Base-by-base conservation (phyloP, 2,888 invertebrate species). In the Acanthococcus lagerstroemiae region DNA sequence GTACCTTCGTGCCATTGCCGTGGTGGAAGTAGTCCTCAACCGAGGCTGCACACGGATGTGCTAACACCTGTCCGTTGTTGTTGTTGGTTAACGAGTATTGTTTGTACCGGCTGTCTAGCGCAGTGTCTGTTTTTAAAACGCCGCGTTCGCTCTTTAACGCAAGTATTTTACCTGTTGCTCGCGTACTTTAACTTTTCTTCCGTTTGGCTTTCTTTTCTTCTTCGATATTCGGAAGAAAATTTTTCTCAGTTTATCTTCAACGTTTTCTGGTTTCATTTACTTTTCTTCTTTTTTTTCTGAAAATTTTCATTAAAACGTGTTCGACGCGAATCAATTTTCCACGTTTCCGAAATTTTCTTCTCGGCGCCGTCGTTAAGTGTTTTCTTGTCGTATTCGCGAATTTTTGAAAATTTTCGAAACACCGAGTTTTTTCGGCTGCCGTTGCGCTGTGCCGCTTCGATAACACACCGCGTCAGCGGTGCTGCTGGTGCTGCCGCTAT, bases 101-200 rank as follows among this genome's bases (percentile, higher is more conserved):
- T 60, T n/a, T n/a, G n/a, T n/a, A n/a, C n/a, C n/a, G n/a, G n/a
- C 57, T 57, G 60, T 60, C 60, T 60, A 26, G 60, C 60, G 60
- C 27, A 50, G 60, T 60, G 60, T 60, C 60, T 60, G 57, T 60
- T 60, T 27, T 60, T 24, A 19, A 44, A 45, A 57, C 45, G 45
- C n/a, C n/a, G 57, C 45, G 57, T 57, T 57, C 45, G n/a, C n/a
- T 57, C 46, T 22, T 22, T 45, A 44, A 22, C 21, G 57, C 57
- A 57, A 45, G 57, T 57, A 57, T 24, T n/a, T n/a, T 57, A 57
- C 57, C 57, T 57, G 57, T 56, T 56, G 45, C 57, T 19, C 19
- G 25, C 57, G 57, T 19, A 50, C 19, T 50, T 50, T 21, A n/a
- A 50, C 21, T 19, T 50, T 50, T 50, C 21, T 50, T 9, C 12